Evolutionary conservation across 2,888 invertebrate species (phyloP), one percentile per base, ranked within the genome.

Genomic region (Leucoma salicis): DNA sequence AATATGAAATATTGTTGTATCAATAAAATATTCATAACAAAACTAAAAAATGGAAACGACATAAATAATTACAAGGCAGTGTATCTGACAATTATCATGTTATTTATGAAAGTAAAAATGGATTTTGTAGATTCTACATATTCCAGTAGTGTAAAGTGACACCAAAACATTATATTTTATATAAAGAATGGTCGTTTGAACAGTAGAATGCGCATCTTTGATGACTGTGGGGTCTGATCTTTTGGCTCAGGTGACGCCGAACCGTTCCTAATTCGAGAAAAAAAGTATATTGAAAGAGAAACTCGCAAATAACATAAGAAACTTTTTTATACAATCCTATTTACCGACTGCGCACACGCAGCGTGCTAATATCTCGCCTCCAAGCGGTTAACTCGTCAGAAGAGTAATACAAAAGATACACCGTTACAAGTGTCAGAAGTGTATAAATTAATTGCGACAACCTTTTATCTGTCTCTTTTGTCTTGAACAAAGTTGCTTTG

Each of bases 341-440:
- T 47, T 54, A 50, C 68, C 61, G 64, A 67, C 67, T 54, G 73
- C 62, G 61, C 67, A 67, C 88, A 81, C 60, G 84, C 84, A 77
- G 86, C 36, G 86, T 66, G 77, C 76, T 68, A 77, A 82, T 84
- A 83, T 82, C 77, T 78, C 71, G 71, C 72, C 75, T 74, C 74
- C 50, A 73, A 68, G 63, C 73, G 76, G 70, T 74, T 78, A 75
- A 76, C 66, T 66, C 73, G 66, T 69, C 68, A 57, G 55, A 63
- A 60, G 41, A 49, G 49, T 49, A n/a, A 59, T 53, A 81, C 78
- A 82, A 88, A 80, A 74, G 78, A 70, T 70, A 66, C 72, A 73
- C 86, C 78, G 84, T 86, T 87, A 86, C 74, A 70, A 82, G 75
- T 82, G 88, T 86, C 87, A 81, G 77, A 81, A 82, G 76, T 80